Conservation (phyloP, 1,140 invertebrate species). For the Drosophila equinoxialis region DNA sequence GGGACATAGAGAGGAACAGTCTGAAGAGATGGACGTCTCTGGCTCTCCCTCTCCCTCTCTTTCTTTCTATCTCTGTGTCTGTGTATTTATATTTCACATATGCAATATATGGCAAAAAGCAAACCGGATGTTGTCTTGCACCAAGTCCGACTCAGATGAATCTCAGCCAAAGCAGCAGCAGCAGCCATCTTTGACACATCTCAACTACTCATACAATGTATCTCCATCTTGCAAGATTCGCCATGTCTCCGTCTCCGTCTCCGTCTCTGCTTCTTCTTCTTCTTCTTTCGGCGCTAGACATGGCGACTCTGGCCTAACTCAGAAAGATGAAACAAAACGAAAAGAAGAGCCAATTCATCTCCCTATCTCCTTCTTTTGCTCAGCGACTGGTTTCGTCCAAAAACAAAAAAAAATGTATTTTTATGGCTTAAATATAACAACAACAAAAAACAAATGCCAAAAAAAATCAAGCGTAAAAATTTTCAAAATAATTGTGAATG, state of each 20-base stretch:
- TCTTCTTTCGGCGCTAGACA: constrained; percentile 7
- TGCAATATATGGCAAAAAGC: constrained; percentile 19
- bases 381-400: constrained; percentile 10
- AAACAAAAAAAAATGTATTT: constrained; percentile 1
- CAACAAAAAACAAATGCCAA: background rate
- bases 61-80: background rate
- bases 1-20: background rate
- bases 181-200: constrained; percentile 20
- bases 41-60: background rate
- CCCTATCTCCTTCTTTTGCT: background rate
- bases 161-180: background rate
- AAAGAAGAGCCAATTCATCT: background rate
- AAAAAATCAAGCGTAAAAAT: constrained; percentile 16
- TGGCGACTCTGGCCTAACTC: constrained; percentile 5
- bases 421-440: constrained; percentile 14
- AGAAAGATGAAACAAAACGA: background rate
- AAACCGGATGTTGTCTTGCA: constrained; percentile 23
- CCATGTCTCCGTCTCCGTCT: background rate
- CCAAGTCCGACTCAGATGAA: background rate
- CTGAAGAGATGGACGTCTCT: too few relatives aligned
- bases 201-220: constrained; percentile 1
- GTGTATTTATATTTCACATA: constrained; percentile 53
- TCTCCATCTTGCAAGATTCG: constrained; percentile 15
- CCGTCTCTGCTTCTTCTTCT: too few relatives aligned
- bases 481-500: constrained; percentile 14